Evolutionary conservation across 2,797 vertebrate species (phyloP), one percentile per base, ranked within the genome.

Genomic region (Meriones psammophilus): DNA sequence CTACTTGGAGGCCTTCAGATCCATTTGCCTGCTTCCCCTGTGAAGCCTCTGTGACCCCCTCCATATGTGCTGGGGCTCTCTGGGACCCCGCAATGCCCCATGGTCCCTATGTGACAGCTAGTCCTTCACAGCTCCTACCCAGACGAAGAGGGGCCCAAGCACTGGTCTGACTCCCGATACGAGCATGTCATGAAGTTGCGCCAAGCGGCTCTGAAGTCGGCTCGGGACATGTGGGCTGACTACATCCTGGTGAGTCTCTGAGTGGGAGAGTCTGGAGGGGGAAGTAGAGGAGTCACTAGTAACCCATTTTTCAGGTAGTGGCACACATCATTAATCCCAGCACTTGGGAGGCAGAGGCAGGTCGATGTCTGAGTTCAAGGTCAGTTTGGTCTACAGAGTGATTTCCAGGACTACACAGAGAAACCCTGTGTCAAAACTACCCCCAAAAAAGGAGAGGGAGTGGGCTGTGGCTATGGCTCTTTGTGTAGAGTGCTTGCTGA

Each of bases 161-260:
- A 99, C 3, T 99, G 99, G 99, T 98, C 99, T 0, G 99, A 98
- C 66, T 94, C 97, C 0, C 99, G 99, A 50, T 99, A 99, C 0
- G 99, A 99, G 68, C 99, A 99, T 0, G 97, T 99, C 15, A 99
- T 99, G 99, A 99, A 99, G 98, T 98, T 99, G n/a, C 98, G 99
- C 1, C 99, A 99, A 98, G 99, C 99, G 0, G 99, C 99, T 0
- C 97, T 99, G 95, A 99, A 99, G 54, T 98, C 99, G 0, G 99
- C 99, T 7, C 98, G 99, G 30, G 99, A 99, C 94, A 99, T 99
- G 98, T 99, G 99, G 99, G 99, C 99, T 0, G 99, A 99, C 96
- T 99, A 99, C 97, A 99, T 99, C 87, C 97, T 99, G 99, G 99
- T 99, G 97, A 95, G 99, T 80, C 14, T 58, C 64, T 4, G 28